Percentiles rank a stretch among this genome's conserved stretches.
These are phyloP conservation scores for Hydriomena furcata DNA, from an alignment of 2,888 invertebrate genomes.

Conservation along the genomic window DNA sequence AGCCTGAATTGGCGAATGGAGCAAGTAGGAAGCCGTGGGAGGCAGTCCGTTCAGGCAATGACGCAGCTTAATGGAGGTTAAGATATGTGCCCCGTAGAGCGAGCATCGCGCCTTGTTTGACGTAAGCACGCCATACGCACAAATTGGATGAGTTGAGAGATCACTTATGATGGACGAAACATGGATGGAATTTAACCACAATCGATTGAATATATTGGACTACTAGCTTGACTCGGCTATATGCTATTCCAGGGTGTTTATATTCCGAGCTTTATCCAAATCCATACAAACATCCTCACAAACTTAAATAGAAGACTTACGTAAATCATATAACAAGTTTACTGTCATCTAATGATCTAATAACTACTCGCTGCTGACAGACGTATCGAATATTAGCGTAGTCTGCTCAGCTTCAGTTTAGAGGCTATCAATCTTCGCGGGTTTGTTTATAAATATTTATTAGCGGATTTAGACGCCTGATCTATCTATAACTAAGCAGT, in stretches of 20 bases:
- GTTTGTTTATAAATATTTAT: conserved; percentile 13
- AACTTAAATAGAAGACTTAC: no score
- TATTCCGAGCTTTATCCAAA: no score
- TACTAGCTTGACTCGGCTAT: no score
- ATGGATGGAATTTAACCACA: no score
- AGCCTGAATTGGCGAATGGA: conserved; percentile 61
- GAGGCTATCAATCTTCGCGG: conserved; percentile 10
- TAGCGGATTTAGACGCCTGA: conserved; percentile 4
- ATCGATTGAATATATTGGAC: no score
- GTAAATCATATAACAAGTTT: background rate
- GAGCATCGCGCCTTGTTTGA: conserved; percentile 65
- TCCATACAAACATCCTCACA: no score
- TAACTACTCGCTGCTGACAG: background rate
- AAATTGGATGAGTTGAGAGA: conserved; percentile 61
- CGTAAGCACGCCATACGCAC: conserved; percentile 56
- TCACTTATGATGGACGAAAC: conserved; percentile 35
- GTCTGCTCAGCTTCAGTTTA: conserved; percentile 1
- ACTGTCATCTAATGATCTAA: background rate
- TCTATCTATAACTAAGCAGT: conserved; percentile 1
- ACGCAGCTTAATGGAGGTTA: conserved; percentile 76
- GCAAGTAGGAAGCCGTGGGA: conserved; percentile 71
- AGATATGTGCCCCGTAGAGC: conserved; percentile 73
- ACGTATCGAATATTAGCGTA: background rate
- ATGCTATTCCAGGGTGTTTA: no score
- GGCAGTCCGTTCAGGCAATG: conserved; percentile 61